Evolutionary conservation across 2,888 invertebrate species (phyloP).

Genomic region (Drosophila nr. fundita): DNA sequence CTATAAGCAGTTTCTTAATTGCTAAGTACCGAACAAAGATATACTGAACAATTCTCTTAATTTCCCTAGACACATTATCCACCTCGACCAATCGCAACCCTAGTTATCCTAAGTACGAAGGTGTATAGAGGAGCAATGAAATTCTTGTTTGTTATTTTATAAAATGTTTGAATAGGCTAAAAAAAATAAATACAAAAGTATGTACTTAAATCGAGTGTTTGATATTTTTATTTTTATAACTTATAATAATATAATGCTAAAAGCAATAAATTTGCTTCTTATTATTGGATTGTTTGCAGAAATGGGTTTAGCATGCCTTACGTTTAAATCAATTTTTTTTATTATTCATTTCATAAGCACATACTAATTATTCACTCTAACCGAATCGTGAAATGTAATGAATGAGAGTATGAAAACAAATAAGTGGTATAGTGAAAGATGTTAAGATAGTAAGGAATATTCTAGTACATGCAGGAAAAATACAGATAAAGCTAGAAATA

Average conservation of each 20-base stretch:
- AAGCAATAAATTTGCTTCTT: neutral
- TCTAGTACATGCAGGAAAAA: neutral
- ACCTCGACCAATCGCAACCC: neutral
- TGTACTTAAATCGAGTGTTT: neutral
- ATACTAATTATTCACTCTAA: neutral
- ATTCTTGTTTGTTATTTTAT: neutral
- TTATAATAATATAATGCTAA: neutral
- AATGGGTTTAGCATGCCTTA: neutral
- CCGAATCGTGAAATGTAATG: neutral
- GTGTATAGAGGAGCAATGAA: neutral
- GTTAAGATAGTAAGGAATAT: neutral
- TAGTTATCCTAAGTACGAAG: neutral
- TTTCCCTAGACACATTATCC: neutral
- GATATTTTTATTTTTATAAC: neutral
- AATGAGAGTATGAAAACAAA: neutral
- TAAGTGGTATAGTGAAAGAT: no score
- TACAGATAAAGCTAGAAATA: neutral
- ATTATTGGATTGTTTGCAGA: neutral
- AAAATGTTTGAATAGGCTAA: neutral
- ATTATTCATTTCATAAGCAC: neutral
- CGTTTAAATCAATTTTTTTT: neutral
- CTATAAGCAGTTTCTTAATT: slow-evolving; percentile 7
- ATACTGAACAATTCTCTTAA: slow-evolving; percentile 6
- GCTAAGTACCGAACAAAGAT: slow-evolving; percentile 10
- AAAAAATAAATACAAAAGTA: neutral